A percentile compares a stretch with the other conserved stretches of the same genome.
These are phyloP conservation scores for Paralinhomoeus sp. DNA, from an alignment of 2,888 invertebrate species.

Conservation along the genomic window DNA sequence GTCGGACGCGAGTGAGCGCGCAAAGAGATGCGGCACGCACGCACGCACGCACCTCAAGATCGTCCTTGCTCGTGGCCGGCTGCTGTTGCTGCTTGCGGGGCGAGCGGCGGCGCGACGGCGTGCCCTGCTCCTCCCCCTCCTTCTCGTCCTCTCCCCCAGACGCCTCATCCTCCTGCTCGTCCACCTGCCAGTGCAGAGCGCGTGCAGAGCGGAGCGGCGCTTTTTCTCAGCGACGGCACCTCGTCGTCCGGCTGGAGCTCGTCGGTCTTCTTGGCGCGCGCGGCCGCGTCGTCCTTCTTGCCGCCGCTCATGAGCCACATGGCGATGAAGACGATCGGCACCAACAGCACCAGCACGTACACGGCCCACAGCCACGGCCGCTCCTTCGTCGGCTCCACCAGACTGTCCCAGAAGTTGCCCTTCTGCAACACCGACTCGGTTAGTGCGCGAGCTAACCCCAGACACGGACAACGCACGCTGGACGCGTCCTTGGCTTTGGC, in stretches of 20 bases:
- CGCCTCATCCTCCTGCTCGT: slow-evolving; percentile 2
- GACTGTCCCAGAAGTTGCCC: slow-evolving; percentile 38
- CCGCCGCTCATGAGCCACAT: slow-evolving; percentile 48
- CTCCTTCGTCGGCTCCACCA: slow-evolving; percentile 51
- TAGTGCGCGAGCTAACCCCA: too few species aligned
- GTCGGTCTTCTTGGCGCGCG: slow-evolving; percentile 49
- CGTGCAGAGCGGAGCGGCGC: too few species aligned
- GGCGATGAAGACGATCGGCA: slow-evolving; percentile 52
- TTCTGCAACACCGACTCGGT: too few species aligned
- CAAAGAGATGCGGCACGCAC: too few species aligned
- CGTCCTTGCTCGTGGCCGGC: slow-evolving; percentile 6
- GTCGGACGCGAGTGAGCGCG: too few species aligned
- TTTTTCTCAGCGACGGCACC: slow-evolving; percentile 9
- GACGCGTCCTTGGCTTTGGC: not conserved
- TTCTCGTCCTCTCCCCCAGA: not conserved
- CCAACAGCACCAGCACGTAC: slow-evolving; percentile 49
- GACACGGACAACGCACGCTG: too few species aligned
- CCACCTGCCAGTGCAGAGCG: not conserved
- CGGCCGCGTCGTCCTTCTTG: slow-evolving; percentile 26
- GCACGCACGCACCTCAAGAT: too few species aligned
- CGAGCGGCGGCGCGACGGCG: not conserved
- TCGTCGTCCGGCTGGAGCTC: slow-evolving; percentile 40
- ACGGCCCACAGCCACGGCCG: slow-evolving; percentile 76
- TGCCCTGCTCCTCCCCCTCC: not conserved
- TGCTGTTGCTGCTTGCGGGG: slow-evolving; percentile 9